These are phyloP conservation scores for Zosterops pallidus DNA, from an alignment of 2,113 vertebrate species.

Conservation along the genomic window DNA sequence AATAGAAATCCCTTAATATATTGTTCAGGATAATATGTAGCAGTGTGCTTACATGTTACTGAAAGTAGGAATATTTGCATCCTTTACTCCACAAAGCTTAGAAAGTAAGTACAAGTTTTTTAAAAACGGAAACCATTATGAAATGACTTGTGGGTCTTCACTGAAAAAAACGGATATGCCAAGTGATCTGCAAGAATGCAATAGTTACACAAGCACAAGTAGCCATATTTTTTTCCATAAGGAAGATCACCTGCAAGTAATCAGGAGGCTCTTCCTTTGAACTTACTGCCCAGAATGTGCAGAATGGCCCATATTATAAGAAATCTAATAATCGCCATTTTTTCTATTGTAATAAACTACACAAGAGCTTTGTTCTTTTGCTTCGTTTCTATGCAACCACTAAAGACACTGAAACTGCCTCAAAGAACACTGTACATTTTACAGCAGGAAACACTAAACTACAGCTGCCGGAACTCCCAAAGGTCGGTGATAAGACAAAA, in stretches of 20 bases:
- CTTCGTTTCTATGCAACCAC: background rate
- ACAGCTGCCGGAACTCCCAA: background rate
- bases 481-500: background rate
- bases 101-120: background rate
- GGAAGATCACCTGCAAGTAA: background rate
- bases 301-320: background rate
- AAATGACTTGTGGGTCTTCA: background rate
- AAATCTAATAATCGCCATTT: background rate
- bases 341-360: background rate
- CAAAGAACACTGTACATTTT: background rate
- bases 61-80: background rate
- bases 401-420: background rate
- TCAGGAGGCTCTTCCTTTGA: background rate
- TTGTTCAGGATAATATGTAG: background rate
- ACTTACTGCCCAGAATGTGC: background rate
- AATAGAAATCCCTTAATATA: background rate
- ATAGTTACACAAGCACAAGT: background rate
- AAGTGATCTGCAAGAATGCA: background rate
- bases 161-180: background rate
- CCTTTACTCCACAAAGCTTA: background rate
- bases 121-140: background rate
- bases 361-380: background rate
- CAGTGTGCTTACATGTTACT: background rate
- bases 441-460: background rate
- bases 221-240: background rate